Percentiles rank a stretch among this genome's conserved stretches.
phyloP scores from a whole-genome alignment of 2,888 invertebrate genomes.

The Diarsia mendica region DNA sequence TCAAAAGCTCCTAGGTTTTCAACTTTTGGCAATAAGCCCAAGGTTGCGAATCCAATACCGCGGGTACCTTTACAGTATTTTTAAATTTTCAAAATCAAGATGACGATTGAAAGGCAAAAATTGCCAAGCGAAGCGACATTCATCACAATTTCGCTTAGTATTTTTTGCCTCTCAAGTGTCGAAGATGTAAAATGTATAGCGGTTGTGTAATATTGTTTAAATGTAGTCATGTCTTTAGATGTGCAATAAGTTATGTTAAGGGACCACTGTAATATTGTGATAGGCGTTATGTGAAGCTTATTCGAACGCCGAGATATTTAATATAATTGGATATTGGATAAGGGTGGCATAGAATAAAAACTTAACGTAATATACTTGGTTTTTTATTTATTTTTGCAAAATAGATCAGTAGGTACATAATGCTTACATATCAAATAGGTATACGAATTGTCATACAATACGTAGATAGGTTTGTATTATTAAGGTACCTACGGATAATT shows the following conservation, averaged over 20 bases:
- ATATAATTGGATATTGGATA: conserved; percentile 63
- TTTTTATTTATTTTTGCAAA: conserved; percentile 38
- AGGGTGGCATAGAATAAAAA: conserved; percentile 72
- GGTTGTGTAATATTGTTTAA: conserved; percentile 76
- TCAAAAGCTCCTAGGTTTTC: background rate
- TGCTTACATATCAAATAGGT: background rate
- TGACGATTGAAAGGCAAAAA: too few species aligned
- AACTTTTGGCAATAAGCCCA: background rate
- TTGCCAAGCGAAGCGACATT: too few species aligned
- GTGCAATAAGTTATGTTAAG: conserved; percentile 67
- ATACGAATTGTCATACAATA: background rate
- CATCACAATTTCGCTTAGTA: too few species aligned
- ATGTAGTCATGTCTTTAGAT: conserved; percentile 63
- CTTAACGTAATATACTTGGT: conserved; percentile 56
- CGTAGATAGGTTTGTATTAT: background rate
- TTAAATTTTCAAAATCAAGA: background rate
- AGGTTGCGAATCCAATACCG: conserved; percentile 4
- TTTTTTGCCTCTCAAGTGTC: too few species aligned
- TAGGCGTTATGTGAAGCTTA: conserved; percentile 55
- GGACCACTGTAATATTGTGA: conserved; percentile 74
- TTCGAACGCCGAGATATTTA: conserved; percentile 55
- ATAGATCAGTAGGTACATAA: background rate
- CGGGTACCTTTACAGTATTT: background rate
- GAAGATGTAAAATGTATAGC: conserved; percentile 64
- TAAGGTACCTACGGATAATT: background rate